Evolutionary conservation across 2,888 invertebrate genomes (phyloP).

Genomic region (Syrista parreyssii): DNA sequence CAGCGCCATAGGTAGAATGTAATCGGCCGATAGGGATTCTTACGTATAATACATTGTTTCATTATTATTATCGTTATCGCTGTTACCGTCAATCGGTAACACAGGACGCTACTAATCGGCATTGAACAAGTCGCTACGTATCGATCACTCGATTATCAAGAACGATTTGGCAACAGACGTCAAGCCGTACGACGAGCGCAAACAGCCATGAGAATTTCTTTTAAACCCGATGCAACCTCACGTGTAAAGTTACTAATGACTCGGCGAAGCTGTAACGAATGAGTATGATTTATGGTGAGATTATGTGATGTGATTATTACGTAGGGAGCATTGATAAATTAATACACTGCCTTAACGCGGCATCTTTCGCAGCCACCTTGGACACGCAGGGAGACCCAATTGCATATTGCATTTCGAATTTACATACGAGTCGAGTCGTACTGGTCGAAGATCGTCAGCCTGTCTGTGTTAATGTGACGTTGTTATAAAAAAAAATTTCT

Average conservation of each 20-base stretch:
- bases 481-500: background rate
- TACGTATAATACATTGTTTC: background rate
- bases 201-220: conserved; percentile 45
- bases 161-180: background rate
- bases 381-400: background rate
- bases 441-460: background rate
- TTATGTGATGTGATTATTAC: conserved; percentile 60
- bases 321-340: conserved; percentile 56
- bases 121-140: too few species aligned
- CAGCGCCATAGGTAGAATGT: too few species aligned
- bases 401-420: background rate
- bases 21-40: background rate
- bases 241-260: conserved; percentile 50
- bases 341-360: conserved; percentile 38
- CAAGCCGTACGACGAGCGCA: background rate
- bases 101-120: too few species aligned
- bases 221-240: conserved; percentile 42
- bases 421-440: background rate
- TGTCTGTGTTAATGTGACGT: background rate
- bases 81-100: too few species aligned
- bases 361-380: conserved; percentile 17
- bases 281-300: conserved; percentile 54
- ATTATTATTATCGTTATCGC: background rate
- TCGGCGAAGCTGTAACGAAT: conserved; percentile 38
- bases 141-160: background rate